A percentile compares a stretch with the other conserved stretches of the same genome.
These are phyloP conservation scores for Phthorimaea operculella DNA, from an alignment of 1,140 invertebrate genomes.

Conservation along the genomic window DNA sequence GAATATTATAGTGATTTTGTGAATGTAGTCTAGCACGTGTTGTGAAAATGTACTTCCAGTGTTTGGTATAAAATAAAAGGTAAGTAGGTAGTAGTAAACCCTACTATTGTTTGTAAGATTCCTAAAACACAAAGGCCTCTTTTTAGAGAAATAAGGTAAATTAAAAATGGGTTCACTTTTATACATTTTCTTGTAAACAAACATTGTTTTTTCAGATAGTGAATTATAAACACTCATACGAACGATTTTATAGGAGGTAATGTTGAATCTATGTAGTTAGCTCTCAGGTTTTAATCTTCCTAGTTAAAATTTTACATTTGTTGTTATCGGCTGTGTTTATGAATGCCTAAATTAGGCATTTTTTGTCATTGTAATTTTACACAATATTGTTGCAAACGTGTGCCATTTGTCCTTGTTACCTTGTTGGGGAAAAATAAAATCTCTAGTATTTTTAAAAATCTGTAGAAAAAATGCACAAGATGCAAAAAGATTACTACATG, in stretches of 20 bases:
- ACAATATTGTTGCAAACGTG: not conserved
- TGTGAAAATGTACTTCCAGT: not conserved
- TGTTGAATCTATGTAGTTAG: not conserved
- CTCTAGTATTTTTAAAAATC: no score
- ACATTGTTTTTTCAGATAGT: no score
- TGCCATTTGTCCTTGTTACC: not conserved
- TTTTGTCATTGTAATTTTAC: not conserved
- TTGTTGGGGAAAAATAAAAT: not conserved
- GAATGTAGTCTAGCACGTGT: not conserved
- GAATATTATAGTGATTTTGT: not conserved
- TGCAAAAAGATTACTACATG: no score
- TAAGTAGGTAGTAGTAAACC: not conserved
- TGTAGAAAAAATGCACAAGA: no score
- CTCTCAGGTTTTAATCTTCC: not conserved
- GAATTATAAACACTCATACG: not conserved
- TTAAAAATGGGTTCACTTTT: not conserved
- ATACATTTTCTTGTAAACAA: no score
- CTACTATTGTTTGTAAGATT: not conserved
- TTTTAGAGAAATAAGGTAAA: not conserved
- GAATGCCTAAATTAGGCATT: not conserved
- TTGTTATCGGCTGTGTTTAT: slow-evolving; percentile 12
- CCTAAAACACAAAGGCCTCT: not conserved
- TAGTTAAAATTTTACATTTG: slow-evolving; percentile 14
- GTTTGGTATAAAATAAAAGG: not conserved
- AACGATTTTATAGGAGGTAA: not conserved